Evolutionary conservation across 2,113 vertebrate species (phyloP), one percentile per base, ranked within the genome.

Genomic region (Cygnus buccinator): DNA sequence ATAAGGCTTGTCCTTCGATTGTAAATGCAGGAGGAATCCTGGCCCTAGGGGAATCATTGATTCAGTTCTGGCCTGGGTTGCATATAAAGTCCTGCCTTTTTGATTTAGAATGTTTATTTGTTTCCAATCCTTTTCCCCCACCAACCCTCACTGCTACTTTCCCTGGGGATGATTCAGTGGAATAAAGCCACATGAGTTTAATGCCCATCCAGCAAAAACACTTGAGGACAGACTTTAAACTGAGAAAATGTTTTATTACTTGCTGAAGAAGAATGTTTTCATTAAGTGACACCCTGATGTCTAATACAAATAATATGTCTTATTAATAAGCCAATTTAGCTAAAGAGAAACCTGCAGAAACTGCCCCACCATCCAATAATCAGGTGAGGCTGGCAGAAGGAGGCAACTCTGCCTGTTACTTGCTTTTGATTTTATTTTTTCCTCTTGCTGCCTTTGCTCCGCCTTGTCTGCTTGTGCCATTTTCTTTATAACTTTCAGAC

Each of bases 101-200:
- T 87, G 83, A 95, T 92, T 92, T 80, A 89, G 66, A 55, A 93
- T 52, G 67, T 93, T 91, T 79, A 54, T 72, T 89, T 88, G 54
- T 84, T 97, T 94, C 84, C 70, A 93, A 57, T 67, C 73, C 59
- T 84, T 77, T 81, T 93, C 84, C 43, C 35, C 20, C 43, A 81
- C 57, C 52, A 84, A 54, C 37, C 35, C 50, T 70, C 68, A 57
- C 58, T 87, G 89, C 63, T 90, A 0, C 11, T 77, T 20, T 90
- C 90, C 72, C 73, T 55, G 17, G 57, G 61, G 43, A 88, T 87
- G 68, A 90, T 61, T 90, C 90, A 94, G 46, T 61, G 35, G 39
- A 84, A 55, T 62, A 91, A 87, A 90, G 41, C 86, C 86, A 73
- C 48, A 66, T 13, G 63, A 76, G 28, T 54, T 2, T 67, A 89